These are phyloP conservation scores for Drosophila falleni DNA, from an alignment of 2,888 invertebrate genomes.

Conservation along the genomic window DNA sequence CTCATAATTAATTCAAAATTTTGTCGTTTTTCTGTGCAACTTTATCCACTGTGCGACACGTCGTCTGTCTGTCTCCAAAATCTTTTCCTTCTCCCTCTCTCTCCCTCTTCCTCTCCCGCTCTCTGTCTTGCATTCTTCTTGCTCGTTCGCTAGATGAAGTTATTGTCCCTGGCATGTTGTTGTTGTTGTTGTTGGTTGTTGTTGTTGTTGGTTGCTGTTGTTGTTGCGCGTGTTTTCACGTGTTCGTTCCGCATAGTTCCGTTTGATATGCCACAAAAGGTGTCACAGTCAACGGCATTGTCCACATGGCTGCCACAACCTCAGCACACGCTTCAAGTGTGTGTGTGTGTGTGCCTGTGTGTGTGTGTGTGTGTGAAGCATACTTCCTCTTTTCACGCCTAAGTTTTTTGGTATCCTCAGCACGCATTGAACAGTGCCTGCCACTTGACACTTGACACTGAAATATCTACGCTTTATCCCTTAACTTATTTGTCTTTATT, in stretches of 20 bases:
- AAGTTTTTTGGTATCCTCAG: constrained; percentile 38
- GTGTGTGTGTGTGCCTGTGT: neutral
- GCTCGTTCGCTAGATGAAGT: constrained; percentile 64
- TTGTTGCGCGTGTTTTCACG: constrained; percentile 71
- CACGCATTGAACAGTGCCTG: constrained; percentile 40
- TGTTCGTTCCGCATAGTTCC: constrained; percentile 81
- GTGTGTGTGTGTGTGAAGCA: constrained; percentile 11
- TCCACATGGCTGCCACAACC: constrained; percentile 58
- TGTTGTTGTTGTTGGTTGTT: constrained; percentile 44
- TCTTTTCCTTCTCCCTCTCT: neutral
- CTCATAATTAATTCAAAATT: too few relatives aligned
- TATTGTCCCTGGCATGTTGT: constrained; percentile 73
- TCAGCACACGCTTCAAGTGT: constrained; percentile 23
- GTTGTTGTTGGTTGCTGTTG: constrained; percentile 26
- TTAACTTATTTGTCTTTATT: constrained; percentile 32
- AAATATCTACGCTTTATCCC: constrained; percentile 34
- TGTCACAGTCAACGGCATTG: constrained; percentile 66
- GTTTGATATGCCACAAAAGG: constrained; percentile 80
- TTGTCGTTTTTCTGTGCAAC: neutral
- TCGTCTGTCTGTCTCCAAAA: constrained; percentile 18
- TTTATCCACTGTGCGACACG: neutral
- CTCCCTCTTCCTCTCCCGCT: neutral
- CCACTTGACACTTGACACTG: constrained; percentile 43
- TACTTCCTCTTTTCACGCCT: constrained; percentile 50
- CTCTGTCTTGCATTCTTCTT: constrained; percentile 5